Conservation (phyloP, 1,140 invertebrate species). For the Galleria mellonella region DNA sequence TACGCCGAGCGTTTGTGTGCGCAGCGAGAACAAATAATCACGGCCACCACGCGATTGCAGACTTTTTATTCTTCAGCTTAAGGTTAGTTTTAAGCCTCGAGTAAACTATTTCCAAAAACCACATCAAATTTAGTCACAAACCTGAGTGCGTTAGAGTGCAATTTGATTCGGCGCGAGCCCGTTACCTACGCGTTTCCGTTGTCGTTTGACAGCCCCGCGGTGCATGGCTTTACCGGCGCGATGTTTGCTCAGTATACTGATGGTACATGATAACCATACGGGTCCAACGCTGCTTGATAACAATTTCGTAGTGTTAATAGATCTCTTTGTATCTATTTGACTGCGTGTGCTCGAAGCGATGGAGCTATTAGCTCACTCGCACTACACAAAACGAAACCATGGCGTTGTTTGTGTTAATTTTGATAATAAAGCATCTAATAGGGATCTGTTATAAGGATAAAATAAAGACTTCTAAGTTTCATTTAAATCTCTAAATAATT, state of each 20-base stretch:
- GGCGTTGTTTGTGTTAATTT: no score
- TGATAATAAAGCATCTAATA: no score
- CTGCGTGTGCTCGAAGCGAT: background rate
- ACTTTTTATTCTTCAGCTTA: conserved; percentile 10
- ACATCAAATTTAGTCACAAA: background rate
- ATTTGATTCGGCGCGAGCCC: background rate
- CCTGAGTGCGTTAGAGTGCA: background rate
- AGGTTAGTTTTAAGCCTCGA: conserved; percentile 6
- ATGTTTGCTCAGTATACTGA: conserved; percentile 32
- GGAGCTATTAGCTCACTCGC: no score
- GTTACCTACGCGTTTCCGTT: background rate
- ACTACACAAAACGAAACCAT: no score
- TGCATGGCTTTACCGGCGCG: conserved; percentile 22
- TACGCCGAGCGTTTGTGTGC: conserved; percentile 11
- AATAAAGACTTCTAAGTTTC: no score
- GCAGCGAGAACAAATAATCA: conserved; percentile 15
- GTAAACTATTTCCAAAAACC: background rate
- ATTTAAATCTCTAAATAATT: no score
- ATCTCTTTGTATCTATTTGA: conserved; percentile 20
- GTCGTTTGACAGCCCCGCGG: background rate
- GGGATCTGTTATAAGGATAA: no score
- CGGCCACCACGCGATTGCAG: conserved; percentile 7
- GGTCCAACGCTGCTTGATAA: conserved; percentile 43
- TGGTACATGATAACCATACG: conserved; percentile 31
- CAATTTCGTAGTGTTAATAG: conserved; percentile 35